phyloP scores from a whole-genome alignment of 2,797 vertebrate genomes.

The Poeciliopsis turneri region DNA sequence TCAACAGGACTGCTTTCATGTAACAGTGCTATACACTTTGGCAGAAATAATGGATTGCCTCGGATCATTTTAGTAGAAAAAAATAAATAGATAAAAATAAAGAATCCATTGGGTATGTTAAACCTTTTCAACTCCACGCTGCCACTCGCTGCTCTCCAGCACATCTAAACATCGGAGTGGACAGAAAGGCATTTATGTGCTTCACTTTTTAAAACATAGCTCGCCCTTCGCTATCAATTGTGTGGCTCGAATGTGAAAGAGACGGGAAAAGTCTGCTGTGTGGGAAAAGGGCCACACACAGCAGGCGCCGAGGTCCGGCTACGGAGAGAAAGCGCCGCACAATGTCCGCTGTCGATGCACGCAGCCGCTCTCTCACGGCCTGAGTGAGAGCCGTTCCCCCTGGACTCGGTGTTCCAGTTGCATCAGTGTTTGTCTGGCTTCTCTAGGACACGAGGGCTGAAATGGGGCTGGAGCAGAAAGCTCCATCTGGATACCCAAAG shows the following conservation, averaged over 20 bases:
- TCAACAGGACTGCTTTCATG: constrained; percentile 21
- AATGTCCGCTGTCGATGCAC: constrained; percentile 69
- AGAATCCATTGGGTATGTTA: constrained; percentile 52
- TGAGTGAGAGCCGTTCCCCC: constrained; percentile 71
- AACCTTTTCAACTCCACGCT: constrained; percentile 48
- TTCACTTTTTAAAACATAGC: constrained; percentile 72
- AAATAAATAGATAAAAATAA: constrained; percentile 22
- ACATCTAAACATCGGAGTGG: constrained; percentile 49
- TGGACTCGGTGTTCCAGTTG: constrained; percentile 76
- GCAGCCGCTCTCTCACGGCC: constrained; percentile 66
- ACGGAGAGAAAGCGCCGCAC: constrained; percentile 46
- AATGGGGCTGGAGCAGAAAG: constrained; percentile 55
- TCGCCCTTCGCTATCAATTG: constrained; percentile 73
- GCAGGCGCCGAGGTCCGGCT: constrained; percentile 46
- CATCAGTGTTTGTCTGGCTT: constrained; percentile 69
- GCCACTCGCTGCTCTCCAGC: constrained; percentile 46
- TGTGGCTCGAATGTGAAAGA: constrained; percentile 66
- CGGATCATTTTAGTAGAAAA: constrained; percentile 34
- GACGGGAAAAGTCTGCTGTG: constrained; percentile 8
- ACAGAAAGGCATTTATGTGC: constrained; percentile 64
- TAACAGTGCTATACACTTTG: constrained; percentile 31
- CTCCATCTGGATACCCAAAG: constrained; percentile 69
- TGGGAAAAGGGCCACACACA: constrained; percentile 51
- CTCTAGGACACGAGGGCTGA: constrained; percentile 62
- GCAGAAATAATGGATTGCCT: constrained; percentile 53